Base-by-base conservation (phyloP, 2,888 invertebrate species). In the Pseudoips prasinana region DNA sequence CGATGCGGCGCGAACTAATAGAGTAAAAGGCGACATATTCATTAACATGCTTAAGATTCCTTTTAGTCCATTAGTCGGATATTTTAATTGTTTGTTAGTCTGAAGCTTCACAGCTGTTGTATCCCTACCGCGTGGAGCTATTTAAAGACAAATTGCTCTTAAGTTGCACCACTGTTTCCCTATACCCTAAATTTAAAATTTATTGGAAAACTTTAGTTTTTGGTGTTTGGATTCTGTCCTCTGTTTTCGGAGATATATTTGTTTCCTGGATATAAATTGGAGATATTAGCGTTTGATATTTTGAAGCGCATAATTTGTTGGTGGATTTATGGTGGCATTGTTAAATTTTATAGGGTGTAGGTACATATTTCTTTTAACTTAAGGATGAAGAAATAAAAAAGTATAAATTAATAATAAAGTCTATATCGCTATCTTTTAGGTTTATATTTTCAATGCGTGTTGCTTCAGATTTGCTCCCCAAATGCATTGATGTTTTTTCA, bases 91-190 rank as follows among this genome's bases (percentile, higher is more conserved):
- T 86, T 77, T 70, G 71, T 59, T 54, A 52, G 50, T 52, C 51
- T 77, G 86, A 87, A 80, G 74, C 67, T 73, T 76, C 44, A 76
- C 87, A 88, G 80, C 87, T 88, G 87, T 70, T 73, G 53, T 57
- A 44, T 60, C 71, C 77, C 84, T 77, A 82, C 84, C 77, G 69
- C 79, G 72, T 38, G 55, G 74, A 48, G 73, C 74, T 88, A 87
- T 87, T 86, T 87, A 64, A 69, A 81, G 84, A 85, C 84, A 85
- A 84, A 85, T 86, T 79, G 76, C 80, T 84, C 78, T 74, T 59
- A 64, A 72, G 67, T 69, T 74, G 75, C 76, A 60, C 67, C 62
- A 69, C 66, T 49, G 66, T 76, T 80, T 77, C 77, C 73, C 62
- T 63, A 64, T 52, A 56, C 39, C 28, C 33, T 52, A 52, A 56